Percentiles rank a stretch among this genome's conserved stretches.
Conservation (phyloP, 2,888 invertebrate genomes). For the Lasioglossum zephyrum region DNA sequence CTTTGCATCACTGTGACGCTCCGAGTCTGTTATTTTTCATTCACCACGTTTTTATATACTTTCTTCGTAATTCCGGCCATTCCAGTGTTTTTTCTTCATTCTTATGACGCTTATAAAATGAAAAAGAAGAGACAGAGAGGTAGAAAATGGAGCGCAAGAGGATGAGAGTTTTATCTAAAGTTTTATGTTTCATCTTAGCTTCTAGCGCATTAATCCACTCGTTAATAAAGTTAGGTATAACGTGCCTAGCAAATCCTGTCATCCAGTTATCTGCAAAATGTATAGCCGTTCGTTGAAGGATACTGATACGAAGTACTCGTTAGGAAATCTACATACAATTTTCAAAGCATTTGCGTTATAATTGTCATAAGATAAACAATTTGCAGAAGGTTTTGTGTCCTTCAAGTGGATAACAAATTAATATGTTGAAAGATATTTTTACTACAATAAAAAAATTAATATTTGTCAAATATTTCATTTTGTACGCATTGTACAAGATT, state of each 20-base stretch:
- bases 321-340: neutral
- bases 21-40: neutral
- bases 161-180: neutral
- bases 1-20: neutral
- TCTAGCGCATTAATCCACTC: neutral
- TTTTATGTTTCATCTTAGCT: neutral
- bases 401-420: neutral
- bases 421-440: neutral
- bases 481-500: too few species aligned
- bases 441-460: too few species aligned
- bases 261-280: neutral
- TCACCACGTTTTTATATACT: neutral
- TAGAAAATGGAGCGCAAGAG: neutral
- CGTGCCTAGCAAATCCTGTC: neutral
- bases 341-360: neutral
- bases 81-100: neutral
- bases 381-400: neutral
- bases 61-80: neutral
- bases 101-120: neutral
- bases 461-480: too few species aligned
- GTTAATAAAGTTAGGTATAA: neutral
- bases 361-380: neutral
- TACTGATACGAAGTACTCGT: neutral
- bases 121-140: neutral
- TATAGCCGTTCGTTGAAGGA: neutral